Evolutionary conservation across 2,113 vertebrate genomes (phyloP).

Genomic region (Marcusenius ussheri): DNA sequence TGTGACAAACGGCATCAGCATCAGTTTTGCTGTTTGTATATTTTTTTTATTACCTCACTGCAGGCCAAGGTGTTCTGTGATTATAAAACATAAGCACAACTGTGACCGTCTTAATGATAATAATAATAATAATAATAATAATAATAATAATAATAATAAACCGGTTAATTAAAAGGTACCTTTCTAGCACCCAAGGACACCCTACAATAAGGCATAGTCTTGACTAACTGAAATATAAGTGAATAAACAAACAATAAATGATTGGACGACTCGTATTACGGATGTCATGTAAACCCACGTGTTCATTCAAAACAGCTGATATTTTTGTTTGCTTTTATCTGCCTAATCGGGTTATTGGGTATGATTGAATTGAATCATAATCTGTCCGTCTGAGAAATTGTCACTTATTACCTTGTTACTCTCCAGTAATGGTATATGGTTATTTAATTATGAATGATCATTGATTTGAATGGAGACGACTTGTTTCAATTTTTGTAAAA

Average conservation of each 20-base stretch:
- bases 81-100: not conserved
- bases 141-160: too few species aligned
- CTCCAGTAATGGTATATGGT: not conserved
- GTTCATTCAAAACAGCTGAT: not conserved
- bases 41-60: not conserved
- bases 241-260: not conserved
- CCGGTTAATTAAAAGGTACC: too few species aligned
- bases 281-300: not conserved
- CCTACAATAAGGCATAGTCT: not conserved
- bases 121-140: too few species aligned
- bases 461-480: not conserved
- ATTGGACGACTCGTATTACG: not conserved
- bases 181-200: too few species aligned
- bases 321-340: not conserved
- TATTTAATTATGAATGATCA: not conserved
- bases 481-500: not conserved
- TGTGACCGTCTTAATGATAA: not conserved
- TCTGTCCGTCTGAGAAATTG: not conserved
- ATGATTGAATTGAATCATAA: not conserved
- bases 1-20: not conserved
- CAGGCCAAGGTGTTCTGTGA: not conserved
- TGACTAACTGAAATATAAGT: not conserved
- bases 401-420: not conserved
- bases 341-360: not conserved
- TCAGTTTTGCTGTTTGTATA: not conserved